phyloP scores from a whole-genome alignment of 1,140 invertebrate genomes.

The Megathymus violae region DNA sequence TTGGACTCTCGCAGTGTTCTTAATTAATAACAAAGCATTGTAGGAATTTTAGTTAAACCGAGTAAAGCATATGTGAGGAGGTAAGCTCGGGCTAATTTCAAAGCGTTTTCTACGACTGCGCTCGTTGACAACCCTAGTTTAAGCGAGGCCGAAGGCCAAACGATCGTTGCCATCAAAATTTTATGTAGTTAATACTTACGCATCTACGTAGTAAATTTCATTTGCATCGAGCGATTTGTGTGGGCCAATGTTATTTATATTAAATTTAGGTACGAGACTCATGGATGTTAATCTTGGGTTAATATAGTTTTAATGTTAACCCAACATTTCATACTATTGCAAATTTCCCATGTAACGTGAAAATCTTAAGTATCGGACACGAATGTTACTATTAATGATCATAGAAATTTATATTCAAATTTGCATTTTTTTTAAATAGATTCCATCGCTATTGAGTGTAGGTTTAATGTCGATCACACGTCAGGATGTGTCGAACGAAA shows the following conservation, averaged over 20 bases:
- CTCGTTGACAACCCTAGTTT: conserved; percentile 12
- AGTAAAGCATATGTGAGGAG: conserved; percentile 14
- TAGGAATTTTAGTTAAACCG: conserved; percentile 17
- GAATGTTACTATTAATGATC: conserved; percentile 8
- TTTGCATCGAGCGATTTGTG: conserved; percentile 40
- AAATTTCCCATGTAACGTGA: conserved; percentile 24
- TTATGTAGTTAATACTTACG: conserved; percentile 22
- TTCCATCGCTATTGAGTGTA: conserved; percentile 9
- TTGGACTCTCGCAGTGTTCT: conserved; percentile 2
- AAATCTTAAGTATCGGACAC: conserved; percentile 10
- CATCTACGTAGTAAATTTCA: conserved; percentile 34
- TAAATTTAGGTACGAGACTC: conserved; percentile 29
- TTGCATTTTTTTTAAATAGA: conserved; percentile 9
- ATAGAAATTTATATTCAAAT: conserved; percentile 2
- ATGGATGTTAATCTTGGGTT: background rate
- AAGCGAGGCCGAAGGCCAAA: conserved; percentile 24
- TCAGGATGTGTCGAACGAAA: conserved; percentile 10
- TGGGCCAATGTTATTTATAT: conserved; percentile 43
- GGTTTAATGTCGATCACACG: conserved; percentile 4
- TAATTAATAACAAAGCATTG: conserved; percentile 6
- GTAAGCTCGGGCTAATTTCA: conserved; percentile 16
- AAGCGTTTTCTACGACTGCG: conserved; percentile 1
- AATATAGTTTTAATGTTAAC: conserved; percentile 6
- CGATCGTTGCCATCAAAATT: conserved; percentile 29
- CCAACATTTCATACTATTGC: conserved; percentile 6